A percentile compares a stretch with the other conserved stretches of the same genome.
phyloP scores from a whole-genome alignment of 2,113 vertebrate species.

The Irena cyanogastra region DNA sequence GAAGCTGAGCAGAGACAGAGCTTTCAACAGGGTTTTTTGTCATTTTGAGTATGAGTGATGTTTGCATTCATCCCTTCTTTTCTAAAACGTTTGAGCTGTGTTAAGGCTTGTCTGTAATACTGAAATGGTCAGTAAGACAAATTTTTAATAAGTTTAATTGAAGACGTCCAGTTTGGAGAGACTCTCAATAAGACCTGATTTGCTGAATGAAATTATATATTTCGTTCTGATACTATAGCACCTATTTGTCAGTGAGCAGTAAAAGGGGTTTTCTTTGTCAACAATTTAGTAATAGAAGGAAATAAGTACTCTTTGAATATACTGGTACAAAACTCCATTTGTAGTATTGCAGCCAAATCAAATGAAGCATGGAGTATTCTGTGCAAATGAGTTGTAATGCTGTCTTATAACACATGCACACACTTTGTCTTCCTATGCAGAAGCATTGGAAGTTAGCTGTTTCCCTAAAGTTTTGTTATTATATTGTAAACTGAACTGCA shows the following conservation, averaged over 20 bases:
- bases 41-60: not conserved
- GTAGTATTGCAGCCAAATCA: not conserved
- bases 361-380: fast-evolving
- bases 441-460: not conserved
- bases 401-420: not conserved
- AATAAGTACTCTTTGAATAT: not conserved
- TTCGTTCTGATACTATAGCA: not conserved
- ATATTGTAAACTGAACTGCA: not conserved
- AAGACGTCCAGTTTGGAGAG: not conserved
- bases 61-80: not conserved
- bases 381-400: not conserved
- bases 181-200: not conserved
- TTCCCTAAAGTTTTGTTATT: not conserved
- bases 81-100: not conserved
- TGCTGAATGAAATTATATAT: not conserved
- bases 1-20: not conserved
- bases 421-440: not conserved
- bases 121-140: not conserved
- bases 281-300: not conserved
- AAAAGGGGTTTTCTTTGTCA: not conserved
- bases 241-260: not conserved
- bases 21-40: not conserved
- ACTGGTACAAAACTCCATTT: not conserved
- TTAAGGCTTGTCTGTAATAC: not conserved
- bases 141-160: not conserved